phyloP scores from a whole-genome alignment of 2,113 vertebrate genomes.

The Rana temporaria region DNA sequence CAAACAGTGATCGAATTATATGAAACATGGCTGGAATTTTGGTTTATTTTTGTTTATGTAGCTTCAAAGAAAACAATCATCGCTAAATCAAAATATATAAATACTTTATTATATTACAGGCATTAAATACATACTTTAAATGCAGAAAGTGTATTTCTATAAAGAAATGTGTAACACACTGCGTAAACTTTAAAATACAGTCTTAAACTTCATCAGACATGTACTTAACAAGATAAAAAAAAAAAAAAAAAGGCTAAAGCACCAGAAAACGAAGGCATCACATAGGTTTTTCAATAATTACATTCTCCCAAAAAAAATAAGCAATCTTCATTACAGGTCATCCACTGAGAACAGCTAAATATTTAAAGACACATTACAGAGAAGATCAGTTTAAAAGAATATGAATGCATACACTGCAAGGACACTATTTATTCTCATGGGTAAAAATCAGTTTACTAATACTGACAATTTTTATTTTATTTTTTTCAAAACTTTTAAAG shows the following conservation, averaged over 20 bases:
- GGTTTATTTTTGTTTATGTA: too few relatives aligned
- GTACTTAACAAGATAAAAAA: background rate
- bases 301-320: background rate
- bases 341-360: background rate
- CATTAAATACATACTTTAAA: slow-evolving; percentile 42
- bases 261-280: background rate
- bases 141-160: slow-evolving; percentile 13
- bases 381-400: background rate
- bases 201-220: background rate
- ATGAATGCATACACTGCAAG: background rate
- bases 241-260: background rate
- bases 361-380: background rate
- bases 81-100: slow-evolving; percentile 53
- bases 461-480: slow-evolving; percentile 12
- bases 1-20: too few relatives aligned
- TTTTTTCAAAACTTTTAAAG: background rate
- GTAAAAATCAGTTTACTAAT: slow-evolving; percentile 27
- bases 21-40: too few relatives aligned
- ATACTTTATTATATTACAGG: slow-evolving; percentile 55
- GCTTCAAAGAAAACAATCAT: background rate
- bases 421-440: background rate
- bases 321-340: background rate
- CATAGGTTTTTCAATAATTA: background rate
- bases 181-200: slow-evolving; percentile 43
- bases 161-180: slow-evolving; percentile 48